These are phyloP conservation scores for Mamestra brassicae DNA, from an alignment of 2,888 invertebrate species.

Conservation along the genomic window DNA sequence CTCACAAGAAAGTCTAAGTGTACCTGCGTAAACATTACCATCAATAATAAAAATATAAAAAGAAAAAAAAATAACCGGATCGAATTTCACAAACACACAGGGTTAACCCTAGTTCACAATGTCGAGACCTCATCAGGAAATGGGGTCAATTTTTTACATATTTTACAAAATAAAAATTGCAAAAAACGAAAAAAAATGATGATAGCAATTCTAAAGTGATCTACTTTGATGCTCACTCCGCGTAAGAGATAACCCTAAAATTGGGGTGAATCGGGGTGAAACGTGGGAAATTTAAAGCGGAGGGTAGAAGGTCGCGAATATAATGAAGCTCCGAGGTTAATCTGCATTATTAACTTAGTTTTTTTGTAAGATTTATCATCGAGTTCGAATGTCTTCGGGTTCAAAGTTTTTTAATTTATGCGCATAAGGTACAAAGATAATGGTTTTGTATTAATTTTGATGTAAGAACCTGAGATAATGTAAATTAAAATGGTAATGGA, in stretches of 20 bases:
- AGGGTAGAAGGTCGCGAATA: constrained; percentile 78
- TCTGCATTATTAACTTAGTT: constrained; percentile 74
- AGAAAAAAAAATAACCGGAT: constrained; percentile 77
- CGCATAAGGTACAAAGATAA: constrained; percentile 48
- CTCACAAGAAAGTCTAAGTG: constrained; percentile 76
- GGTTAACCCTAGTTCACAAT: constrained; percentile 87
- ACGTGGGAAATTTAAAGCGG: constrained; percentile 66
- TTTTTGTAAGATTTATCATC: constrained; percentile 59
- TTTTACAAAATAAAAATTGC: constrained; percentile 68
- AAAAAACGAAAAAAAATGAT: constrained; percentile 74
- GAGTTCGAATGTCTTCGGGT: constrained; percentile 51
- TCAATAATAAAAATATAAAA: constrained; percentile 62
- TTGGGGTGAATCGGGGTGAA: constrained; percentile 88
- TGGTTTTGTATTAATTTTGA: constrained; percentile 22
- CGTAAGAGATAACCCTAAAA: constrained; percentile 87
- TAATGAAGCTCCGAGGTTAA: constrained; percentile 79
- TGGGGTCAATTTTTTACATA: constrained; percentile 83
- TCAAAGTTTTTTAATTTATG: constrained; percentile 60
- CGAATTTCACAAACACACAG: constrained; percentile 86
- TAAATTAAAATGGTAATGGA: neutral
- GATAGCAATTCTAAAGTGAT: constrained; percentile 86
- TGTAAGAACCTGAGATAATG: neutral
- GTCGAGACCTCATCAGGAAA: constrained; percentile 88
- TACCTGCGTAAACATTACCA: constrained; percentile 60
- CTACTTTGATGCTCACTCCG: constrained; percentile 79